Evolutionary conservation across 2,797 vertebrate species (phyloP), one percentile per base, ranked within the genome.

Genomic region (Hyperoplus lanceolatus): DNA sequence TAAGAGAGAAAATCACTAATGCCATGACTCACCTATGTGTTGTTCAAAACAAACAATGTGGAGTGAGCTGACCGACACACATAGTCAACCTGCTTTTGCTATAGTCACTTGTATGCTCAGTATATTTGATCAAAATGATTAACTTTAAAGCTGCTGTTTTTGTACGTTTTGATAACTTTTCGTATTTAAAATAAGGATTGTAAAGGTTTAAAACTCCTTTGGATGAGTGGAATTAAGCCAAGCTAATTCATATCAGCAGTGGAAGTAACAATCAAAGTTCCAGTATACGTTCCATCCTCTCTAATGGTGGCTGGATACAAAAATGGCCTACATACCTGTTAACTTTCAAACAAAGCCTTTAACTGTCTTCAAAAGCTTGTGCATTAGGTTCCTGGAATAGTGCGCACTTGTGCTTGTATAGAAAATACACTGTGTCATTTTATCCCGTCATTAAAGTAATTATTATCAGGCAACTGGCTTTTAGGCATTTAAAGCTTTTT

Each of bases 1-100:
- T 56, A 51, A 73, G 55, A 55, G 41, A 1, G 18, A 60, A 73
- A n/a, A 18, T 10, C 55, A 54, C 54, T 10, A 43, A 55, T 56
- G 51, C 18, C 18, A 18, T 67, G 43, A 50, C 18, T 66, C 62
- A 56, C 36, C 14, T 8, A 13, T 50, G 0, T 39, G 48, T 54
- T 57, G 15, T 21, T 46, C 0, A 72, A 59, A 53, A 53, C 42
- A 46, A 7, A 12, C 1, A 38, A n/a, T 3, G 14, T 12, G 7
- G 11, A 55, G 42, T 5, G 29, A 66, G 45, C 12, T 38, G 43
- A 38, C 4, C 4, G 57, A 41, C n/a, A 16, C 1, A 54, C 29
- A 29, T 0, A 55, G 5, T 48, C 0, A 18, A 8, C 36, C 18
- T 73, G 45, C 58, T 3, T 61, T 38, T 54, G 56, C 18, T 53